Percentiles rank a stretch among this genome's conserved stretches.
phyloP scores from a whole-genome alignment of 2,888 invertebrate species.

The Melanostoma scalare region DNA sequence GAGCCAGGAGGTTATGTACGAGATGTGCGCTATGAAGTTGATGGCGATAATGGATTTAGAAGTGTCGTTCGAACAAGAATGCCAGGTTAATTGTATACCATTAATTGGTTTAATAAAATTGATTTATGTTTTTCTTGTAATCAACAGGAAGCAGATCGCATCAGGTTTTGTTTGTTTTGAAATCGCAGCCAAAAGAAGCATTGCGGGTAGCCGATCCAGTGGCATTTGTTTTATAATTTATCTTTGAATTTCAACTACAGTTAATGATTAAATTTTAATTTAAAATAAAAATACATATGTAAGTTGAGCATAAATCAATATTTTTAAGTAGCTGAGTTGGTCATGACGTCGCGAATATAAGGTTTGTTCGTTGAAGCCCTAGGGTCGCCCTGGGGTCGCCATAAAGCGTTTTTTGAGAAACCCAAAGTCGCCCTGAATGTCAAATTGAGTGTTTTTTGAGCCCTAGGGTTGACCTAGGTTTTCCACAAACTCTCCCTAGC shows the following conservation, averaged over 20 bases:
- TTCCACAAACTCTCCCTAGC: no score
- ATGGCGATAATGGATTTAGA: conserved; percentile 77
- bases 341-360: no score
- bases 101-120: conserved; percentile 3
- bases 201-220: conserved; percentile 77
- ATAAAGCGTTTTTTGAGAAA: no score
- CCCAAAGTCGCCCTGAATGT: no score
- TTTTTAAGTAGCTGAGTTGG: no score
- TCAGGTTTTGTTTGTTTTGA: conserved; percentile 75
- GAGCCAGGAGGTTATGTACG: conserved; percentile 79
- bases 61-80: conserved; percentile 78
- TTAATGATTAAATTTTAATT: no score
- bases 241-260: not conserved
- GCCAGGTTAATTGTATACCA: conserved; percentile 69
- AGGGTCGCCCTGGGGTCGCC: no score
- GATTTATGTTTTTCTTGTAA: not conserved
- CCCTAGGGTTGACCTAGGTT: no score
- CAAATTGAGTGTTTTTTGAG: no score
- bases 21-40: conserved; percentile 79
- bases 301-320: no score
- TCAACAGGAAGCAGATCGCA: conserved; percentile 77
- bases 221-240: conserved; percentile 75
- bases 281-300: no score
- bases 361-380: no score
- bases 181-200: conserved; percentile 76